Base-by-base conservation (phyloP, 2,113 vertebrate genomes). In the Callionymus lyra region DNA sequence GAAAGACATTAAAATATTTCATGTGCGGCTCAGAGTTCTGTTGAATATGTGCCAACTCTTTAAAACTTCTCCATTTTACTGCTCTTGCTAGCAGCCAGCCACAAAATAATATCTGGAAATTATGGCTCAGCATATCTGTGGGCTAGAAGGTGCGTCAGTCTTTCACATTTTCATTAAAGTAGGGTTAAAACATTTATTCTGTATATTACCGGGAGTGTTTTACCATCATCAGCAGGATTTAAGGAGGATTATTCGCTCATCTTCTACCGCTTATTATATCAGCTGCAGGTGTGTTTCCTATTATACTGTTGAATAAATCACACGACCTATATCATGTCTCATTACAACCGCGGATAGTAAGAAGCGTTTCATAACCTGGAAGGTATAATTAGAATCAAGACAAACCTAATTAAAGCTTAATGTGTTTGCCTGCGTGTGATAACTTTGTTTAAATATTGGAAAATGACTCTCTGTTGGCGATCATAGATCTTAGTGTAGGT, bases 161-260 rank as follows among this genome's bases (percentile, higher is more conserved):
- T 45, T 53, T 59, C 21, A 19, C 37, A 60, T 60, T 63, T 34
- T 47, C 47, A 56, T 68, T 58, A 63, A 56, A 31, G 59, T 47
- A 61, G 72, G 53, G 65, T 65, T 57, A 51, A 63, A 69, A 56
- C 32, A 43, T 41, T 34, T 34, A 50, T 68, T 65, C 51, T 39
- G 16, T 34, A 50, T 65, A 53, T 52, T 34, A 65, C 59, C 65
- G 65, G 44, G 56, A 65, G 55, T 70, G 40, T 45, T 59, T 58
- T 19, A 14, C 15, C 44, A 12, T 60, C 36, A 41, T 50, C 35
- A 54, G 10, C 53, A 27, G 31, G 34, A 56, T 59, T 59, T 27
- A 14, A 18, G 12, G 6, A 37, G 34, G 59, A 38, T 13, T 56
- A 41, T 17, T 27, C 2, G 16, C 38, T 41, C 6, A 50, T 68